Percentiles rank a stretch among this genome's conserved stretches.
Evolutionary conservation across 2,888 invertebrate genomes (phyloP).

Genomic region (Phyllotreta striolata): DNA sequence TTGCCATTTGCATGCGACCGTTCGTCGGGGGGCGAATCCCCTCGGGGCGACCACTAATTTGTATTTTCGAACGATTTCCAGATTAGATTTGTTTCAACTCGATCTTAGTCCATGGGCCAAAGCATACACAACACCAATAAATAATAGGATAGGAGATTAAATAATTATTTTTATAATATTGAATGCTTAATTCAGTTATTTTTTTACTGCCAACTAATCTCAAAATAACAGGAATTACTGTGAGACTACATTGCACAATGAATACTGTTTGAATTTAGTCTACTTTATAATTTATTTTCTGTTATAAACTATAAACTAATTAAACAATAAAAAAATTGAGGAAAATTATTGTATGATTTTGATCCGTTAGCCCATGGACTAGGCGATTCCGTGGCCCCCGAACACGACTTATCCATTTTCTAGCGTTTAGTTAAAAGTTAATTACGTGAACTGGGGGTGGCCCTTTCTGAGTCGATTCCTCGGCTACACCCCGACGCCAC

Average conservation of each 20-base stretch:
- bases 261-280: too few species aligned
- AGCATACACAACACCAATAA: too few species aligned
- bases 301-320: too few species aligned
- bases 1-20: constrained; percentile 58
- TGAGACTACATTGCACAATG: too few species aligned
- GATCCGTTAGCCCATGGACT: constrained; percentile 29
- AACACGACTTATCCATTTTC: constrained; percentile 63
- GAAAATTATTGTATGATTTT: too few species aligned
- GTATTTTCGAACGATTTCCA: constrained; percentile 60
- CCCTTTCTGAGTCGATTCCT: constrained; percentile 3
- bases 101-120: constrained; percentile 28
- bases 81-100: constrained; percentile 59
- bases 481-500: constrained; percentile 36
- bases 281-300: too few species aligned
- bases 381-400: constrained; percentile 43
- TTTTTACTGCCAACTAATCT: too few species aligned
- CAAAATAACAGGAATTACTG: too few species aligned
- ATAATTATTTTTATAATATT: too few species aligned
- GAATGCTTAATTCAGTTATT: too few species aligned
- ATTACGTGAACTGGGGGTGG: constrained; percentile 56
- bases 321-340: too few species aligned
- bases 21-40: constrained; percentile 50
- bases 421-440: constrained; percentile 63
- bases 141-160: too few species aligned
- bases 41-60: constrained; percentile 56